Percentiles rank a stretch among this genome's conserved stretches.
Conservation (phyloP, 2,113 vertebrate genomes). For the Stigmatopora nigra region DNA sequence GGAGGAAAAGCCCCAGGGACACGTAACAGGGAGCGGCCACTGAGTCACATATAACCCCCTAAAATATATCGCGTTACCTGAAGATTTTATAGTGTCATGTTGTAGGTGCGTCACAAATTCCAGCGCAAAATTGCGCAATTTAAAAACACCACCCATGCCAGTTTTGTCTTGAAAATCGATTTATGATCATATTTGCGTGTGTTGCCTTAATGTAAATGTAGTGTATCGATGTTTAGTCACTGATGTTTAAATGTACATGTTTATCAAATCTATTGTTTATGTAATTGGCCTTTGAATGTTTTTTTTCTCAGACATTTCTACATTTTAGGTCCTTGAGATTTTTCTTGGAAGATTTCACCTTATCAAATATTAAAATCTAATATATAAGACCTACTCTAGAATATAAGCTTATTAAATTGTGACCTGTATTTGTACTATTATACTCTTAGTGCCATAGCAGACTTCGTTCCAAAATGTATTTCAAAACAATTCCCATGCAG, state of each 20-base stretch:
- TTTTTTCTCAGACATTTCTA: too few species aligned
- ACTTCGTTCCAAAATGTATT: neutral
- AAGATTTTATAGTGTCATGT: neutral
- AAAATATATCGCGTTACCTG: neutral
- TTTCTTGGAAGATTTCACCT: neutral
- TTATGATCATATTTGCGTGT: neutral
- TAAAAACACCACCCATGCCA: rapidly evolving
- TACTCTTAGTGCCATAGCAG: neutral
- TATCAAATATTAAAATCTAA: neutral
- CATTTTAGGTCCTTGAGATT: neutral
- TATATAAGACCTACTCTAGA: neutral
- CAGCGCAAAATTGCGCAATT: neutral
- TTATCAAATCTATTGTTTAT: neutral
- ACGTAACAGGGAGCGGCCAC: neutral
- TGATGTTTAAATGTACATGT: neutral
- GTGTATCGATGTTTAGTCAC: neutral
- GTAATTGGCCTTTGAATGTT: too few species aligned
- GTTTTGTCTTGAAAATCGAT: neutral
- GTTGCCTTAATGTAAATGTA: neutral
- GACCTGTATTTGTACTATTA: neutral
- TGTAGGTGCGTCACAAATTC: neutral
- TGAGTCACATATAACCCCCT: neutral
- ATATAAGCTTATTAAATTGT: neutral
- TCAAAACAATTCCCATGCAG: neutral
- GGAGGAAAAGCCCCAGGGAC: slow-evolving; percentile 12